A percentile compares a stretch with the other conserved stretches of the same genome.
phyloP scores from a whole-genome alignment of 2,888 invertebrate genomes.

The Caenorhabditis sulstoni region DNA sequence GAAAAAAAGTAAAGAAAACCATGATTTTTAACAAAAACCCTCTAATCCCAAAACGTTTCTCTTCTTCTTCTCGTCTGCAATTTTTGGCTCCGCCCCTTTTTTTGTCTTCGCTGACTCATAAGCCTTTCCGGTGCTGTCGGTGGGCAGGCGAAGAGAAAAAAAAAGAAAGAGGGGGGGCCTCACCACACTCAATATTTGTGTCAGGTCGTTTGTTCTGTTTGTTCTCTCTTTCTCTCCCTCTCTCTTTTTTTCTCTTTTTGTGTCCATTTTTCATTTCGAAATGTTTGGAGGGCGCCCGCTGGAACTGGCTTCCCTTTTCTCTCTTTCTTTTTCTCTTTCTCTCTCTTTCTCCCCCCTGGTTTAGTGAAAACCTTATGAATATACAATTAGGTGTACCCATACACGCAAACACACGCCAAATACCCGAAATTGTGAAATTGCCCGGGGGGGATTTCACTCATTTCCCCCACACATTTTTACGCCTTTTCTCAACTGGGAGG shows the following conservation, averaged over 20 bases:
- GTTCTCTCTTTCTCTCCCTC: conserved; percentile 11
- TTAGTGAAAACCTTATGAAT: conserved; percentile 62
- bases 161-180: too few relatives aligned
- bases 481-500: background rate
- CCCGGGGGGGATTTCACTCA: too few relatives aligned
- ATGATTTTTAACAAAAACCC: too few relatives aligned
- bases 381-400: conserved; percentile 54
- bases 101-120: too few relatives aligned
- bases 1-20: too few relatives aligned
- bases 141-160: too few relatives aligned
- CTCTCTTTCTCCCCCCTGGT: conserved; percentile 9
- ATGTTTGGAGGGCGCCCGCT: conserved; percentile 23
- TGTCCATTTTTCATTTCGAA: conserved; percentile 32
- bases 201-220: conserved; percentile 19
- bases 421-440: too few relatives aligned
- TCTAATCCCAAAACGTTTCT: too few relatives aligned
- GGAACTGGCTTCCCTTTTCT: background rate
- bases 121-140: too few relatives aligned
- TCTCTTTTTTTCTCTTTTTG: conserved; percentile 21
- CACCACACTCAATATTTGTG: conserved; percentile 36
- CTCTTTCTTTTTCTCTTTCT: conserved; percentile 27
- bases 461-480: background rate
- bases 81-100: too few relatives aligned
- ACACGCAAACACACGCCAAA: conserved; percentile 21
- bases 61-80: too few relatives aligned